Evolutionary conservation across 2,888 invertebrate genomes (phyloP), one percentile per base, ranked within the genome.

Genomic region (Melitaea athalia): DNA sequence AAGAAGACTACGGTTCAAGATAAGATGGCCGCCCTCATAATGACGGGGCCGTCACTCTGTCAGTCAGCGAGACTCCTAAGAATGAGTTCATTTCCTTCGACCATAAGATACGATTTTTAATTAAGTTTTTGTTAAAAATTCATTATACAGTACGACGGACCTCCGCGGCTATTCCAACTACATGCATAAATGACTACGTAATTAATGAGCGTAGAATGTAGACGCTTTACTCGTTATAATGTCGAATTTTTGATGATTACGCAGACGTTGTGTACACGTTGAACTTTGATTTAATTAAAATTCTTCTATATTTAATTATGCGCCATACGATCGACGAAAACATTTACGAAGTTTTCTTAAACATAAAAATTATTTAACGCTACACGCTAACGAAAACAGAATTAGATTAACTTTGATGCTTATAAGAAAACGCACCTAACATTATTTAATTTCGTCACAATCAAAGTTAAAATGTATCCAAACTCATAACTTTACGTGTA

Each of bases 41-140:
- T 91, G 90, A 90, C 83, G 85, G 86, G 80, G 81, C 87, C 89
- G 89, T 91, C 91, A 87, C 84, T 87, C 85, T 79, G 77, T 72
- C 55, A 89, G 92, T 92, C 92, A 92, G 84, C 91, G 91, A 89
- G 80, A 81, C 84, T 85, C 83, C 88, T 80, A 87, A 88, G 91
- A 91, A 92, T 91, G 92, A 91, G 92, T 92, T 92, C 92, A 92
- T 92, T 92, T 92, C 92, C 92, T 92, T 88, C 87, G 88, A 88
- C 87, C 90, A 88, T 85, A 86, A 91, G 91, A 92, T 91, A 92
- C 89, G 86, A 88, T 91, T 91, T 92, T 92, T 92, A 92, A 92
- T 92, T 92, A 92, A 91, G 91, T 92, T 92, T 92, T 91, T 91
- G 91, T 91, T 92, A 87, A 88, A 91, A 92, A 90, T 87, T 89